Percentiles rank a stretch among this genome's conserved stretches.
Conservation (phyloP, 2,797 vertebrate genomes). For the Eupleurogrammus muticus region DNA sequence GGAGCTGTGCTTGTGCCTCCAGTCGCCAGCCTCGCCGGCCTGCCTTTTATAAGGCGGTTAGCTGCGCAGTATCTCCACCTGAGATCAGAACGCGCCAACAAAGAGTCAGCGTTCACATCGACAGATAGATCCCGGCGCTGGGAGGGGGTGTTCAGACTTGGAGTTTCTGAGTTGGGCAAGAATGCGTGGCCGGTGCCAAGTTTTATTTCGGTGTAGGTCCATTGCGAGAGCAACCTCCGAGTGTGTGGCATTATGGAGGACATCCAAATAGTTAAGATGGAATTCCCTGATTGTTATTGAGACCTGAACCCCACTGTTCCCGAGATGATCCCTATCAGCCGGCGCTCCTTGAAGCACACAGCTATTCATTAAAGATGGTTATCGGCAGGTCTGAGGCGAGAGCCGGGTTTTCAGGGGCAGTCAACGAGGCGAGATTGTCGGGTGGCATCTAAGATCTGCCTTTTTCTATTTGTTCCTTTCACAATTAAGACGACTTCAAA, state of each 20-base stretch:
- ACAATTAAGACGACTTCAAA: constrained; percentile 74
- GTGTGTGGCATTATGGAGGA: constrained; percentile 89
- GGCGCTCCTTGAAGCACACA: constrained; percentile 82
- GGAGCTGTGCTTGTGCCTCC: constrained; percentile 67
- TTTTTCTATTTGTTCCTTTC: constrained; percentile 48
- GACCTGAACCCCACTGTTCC: constrained; percentile 82
- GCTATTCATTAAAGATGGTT: constrained; percentile 89
- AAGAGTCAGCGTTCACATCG: constrained; percentile 74
- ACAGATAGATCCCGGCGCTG: constrained; percentile 63
- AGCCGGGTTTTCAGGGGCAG: constrained; percentile 74
- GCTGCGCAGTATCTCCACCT: constrained; percentile 75
- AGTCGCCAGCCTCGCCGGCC: constrained; percentile 64
- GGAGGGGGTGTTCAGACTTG: constrained; percentile 63
- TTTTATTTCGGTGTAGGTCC: constrained; percentile 86
- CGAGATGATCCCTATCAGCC: constrained; percentile 84
- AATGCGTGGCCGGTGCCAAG: constrained; percentile 78
- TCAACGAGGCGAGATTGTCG: constrained; percentile 69
- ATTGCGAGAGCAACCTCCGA: constrained; percentile 84
- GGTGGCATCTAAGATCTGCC: constrained; percentile 59
- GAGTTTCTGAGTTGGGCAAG: constrained; percentile 71
- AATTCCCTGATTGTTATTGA: constrained; percentile 86
- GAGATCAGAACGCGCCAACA: constrained; percentile 82
- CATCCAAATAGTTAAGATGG: constrained; percentile 88
- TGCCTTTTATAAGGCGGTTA: constrained; percentile 60
- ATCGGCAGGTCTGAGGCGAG: constrained; percentile 75